Evolutionary conservation across 2,113 vertebrate species (phyloP).

Genomic region (Barnardius zonarius): DNA sequence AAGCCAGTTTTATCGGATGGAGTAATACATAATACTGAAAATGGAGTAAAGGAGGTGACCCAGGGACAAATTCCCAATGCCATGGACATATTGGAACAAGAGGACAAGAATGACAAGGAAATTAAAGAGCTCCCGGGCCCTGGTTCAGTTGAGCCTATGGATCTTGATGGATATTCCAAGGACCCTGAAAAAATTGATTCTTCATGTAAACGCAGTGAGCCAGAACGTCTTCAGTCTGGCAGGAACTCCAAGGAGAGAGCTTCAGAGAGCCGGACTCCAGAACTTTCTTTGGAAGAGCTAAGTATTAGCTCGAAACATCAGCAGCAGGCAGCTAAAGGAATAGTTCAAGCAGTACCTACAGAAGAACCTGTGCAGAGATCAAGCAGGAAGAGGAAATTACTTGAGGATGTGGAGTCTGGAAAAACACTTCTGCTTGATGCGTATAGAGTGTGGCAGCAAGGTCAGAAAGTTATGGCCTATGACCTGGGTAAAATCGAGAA

Average conservation of each 20-base stretch:
- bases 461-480: constrained; percentile 94
- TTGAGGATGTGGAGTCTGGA: constrained; percentile 84
- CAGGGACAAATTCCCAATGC: constrained; percentile 64
- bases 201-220: constrained; percentile 31
- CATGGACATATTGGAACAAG: constrained; percentile 70
- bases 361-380: constrained; percentile 76
- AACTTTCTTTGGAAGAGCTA: constrained; percentile 93
- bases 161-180: constrained; percentile 77
- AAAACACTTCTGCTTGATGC: constrained; percentile 93
- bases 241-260: constrained; percentile 72
- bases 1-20: constrained; percentile 79
- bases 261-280: constrained; percentile 79
- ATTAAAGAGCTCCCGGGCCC: constrained; percentile 68
- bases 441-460: constrained; percentile 97
- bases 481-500: constrained; percentile 92
- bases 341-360: constrained; percentile 13
- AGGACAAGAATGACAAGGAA: constrained; percentile 66
- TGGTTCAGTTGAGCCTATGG: constrained; percentile 85
- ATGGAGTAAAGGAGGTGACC: constrained; percentile 72
- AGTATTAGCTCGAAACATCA: constrained; percentile 88
- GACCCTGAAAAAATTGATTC: constrained; percentile 66
- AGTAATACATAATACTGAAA: constrained; percentile 62
- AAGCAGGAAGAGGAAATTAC: constrained; percentile 86
- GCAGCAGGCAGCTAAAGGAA: constrained; percentile 42
- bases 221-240: constrained; percentile 43